phyloP scores from a whole-genome alignment of 2,113 vertebrate genomes.

The Haplochromis burtoni region DNA sequence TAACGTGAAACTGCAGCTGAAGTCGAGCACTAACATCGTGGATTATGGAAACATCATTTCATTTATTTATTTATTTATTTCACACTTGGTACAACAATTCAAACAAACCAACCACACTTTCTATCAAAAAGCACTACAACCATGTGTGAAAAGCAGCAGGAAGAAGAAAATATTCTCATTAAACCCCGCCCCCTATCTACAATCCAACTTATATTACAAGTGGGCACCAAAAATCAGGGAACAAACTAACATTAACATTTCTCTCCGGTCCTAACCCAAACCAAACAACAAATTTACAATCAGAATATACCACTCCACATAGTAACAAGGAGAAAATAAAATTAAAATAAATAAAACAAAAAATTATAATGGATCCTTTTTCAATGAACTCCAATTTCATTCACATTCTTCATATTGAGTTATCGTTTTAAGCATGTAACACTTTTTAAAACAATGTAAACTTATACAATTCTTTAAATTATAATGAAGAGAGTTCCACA shows the following conservation, averaged over 20 bases:
- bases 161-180: too few relatives aligned
- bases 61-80: not conserved
- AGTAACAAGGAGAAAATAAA: accelerated
- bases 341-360: not conserved
- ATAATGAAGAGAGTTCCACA: too few relatives aligned
- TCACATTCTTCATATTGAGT: too few relatives aligned
- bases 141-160: too few relatives aligned
- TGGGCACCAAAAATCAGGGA: not conserved
- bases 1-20: not conserved
- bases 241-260: not conserved
- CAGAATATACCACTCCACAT: accelerated
- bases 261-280: not conserved
- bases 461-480: accelerated
- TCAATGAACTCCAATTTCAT: too few relatives aligned
- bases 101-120: too few relatives aligned
- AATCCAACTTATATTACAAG: not conserved
- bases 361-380: not conserved
- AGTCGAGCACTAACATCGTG: not conserved
- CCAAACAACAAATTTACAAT: too few relatives aligned
- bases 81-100: accelerated
- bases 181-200: too few relatives aligned
- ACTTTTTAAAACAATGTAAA: too few relatives aligned
- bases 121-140: too few relatives aligned
- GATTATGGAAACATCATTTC: not conserved
- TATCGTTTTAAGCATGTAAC: too few relatives aligned